phyloP scores from a whole-genome alignment of 2,113 vertebrate species.

The Aptenodytes forsteri region DNA sequence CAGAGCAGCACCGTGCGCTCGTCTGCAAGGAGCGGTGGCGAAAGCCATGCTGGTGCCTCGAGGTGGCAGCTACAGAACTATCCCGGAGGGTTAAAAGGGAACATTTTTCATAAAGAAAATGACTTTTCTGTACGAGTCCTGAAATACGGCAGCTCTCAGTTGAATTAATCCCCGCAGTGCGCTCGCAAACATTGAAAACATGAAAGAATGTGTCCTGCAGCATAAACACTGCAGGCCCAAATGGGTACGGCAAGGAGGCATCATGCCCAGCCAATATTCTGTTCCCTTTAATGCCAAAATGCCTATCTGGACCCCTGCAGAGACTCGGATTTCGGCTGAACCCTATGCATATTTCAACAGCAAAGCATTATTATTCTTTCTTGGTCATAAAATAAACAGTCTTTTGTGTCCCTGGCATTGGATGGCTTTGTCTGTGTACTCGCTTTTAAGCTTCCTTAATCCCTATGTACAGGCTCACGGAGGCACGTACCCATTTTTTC shows the following conservation, averaged over 20 bases:
- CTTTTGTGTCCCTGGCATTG: background rate
- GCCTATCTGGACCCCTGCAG: background rate
- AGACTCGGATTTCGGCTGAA: conserved; percentile 24
- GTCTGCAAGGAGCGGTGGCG: background rate
- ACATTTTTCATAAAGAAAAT: conserved; percentile 8
- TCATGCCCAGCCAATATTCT: background rate
- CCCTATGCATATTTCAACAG: conserved; percentile 25
- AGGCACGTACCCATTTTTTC: background rate
- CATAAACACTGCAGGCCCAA: background rate
- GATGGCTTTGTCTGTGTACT: conserved; percentile 5
- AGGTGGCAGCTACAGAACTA: background rate
- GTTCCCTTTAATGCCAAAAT: background rate
- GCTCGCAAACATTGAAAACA: background rate
- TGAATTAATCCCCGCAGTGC: conserved; percentile 25
- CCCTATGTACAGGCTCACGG: background rate
- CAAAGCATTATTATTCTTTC: conserved; percentile 41
- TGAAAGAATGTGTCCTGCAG: conserved; percentile 31
- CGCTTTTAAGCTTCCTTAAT: background rate
- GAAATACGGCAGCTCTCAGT: background rate
- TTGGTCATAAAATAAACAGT: conserved; percentile 35
- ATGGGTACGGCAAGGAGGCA: background rate
- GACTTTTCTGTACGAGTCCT: background rate
- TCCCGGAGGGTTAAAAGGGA: background rate
- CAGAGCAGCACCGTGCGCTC: background rate
- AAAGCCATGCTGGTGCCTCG: background rate